Evolutionary conservation across 2,113 vertebrate genomes (phyloP), one percentile per base, ranked within the genome.

Genomic region (Patagioenas fasciata): DNA sequence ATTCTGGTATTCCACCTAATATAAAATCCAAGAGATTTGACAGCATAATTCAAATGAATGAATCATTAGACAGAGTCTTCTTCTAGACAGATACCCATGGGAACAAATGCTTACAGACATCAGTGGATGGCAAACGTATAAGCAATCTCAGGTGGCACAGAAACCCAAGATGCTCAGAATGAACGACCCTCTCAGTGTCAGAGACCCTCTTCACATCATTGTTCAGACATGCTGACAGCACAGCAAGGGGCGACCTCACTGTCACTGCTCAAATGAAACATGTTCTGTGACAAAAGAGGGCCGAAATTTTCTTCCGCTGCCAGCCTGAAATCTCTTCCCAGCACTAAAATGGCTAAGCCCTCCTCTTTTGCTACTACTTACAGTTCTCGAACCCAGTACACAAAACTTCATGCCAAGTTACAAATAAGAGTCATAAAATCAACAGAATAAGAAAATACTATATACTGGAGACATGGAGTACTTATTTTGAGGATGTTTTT

Each of bases 241-340:
- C 38, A 47, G 47, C 2, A 16, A 54, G 26, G 38, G 64, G 6
- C 72, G 13, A 15, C 44, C 0, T 3, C 13, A 1, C 42, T 36
- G 36, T 29, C n/a, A 64, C 77, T 31, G 56, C 56, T 51, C 56
- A 38, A 6, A 19, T 15, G n/a, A 64, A 64, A 61, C 47, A 29
- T 32, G 8, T 79, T 54, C n/a, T 48, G n/a, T n/a, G 32, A 62
- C 56, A 88, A 77, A 19, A n/a, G 34, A 51, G 14, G 31, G 28
- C 31, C 26, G 58, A 13, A 36, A 38, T 70, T 69, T 60, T n/a
- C 31, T 67, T 57, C 36, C 18, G 40, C 12, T 74, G 57, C 25
- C 57, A 70, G 24, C 38, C 40, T 44, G 60, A 79, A 83, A 70
- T 51, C 36, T 15, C 36, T 18, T 50, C 17, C 36, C 23, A 61